Base-by-base conservation (phyloP, 2,888 invertebrate genomes). In the Agrotis segetum region DNA sequence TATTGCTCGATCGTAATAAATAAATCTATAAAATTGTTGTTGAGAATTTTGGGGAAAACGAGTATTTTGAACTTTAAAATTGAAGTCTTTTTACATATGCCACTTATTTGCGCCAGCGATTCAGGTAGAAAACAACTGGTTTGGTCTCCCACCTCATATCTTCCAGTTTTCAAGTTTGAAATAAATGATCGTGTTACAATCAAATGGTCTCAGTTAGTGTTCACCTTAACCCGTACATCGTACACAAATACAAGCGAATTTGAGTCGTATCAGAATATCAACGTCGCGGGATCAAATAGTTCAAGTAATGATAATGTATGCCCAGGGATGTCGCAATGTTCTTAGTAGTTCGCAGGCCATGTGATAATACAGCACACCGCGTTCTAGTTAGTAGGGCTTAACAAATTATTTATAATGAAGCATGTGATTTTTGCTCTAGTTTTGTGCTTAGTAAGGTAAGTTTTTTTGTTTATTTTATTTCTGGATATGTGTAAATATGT, bases 231-330 rank as follows among this genome's bases (percentile, higher is more conserved):
- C 16, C n/a, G 7, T 59, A 58, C 44, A 62, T 56, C 55, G 61
- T 62, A 63, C 47, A 72, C 34, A 67, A 70, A 80, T 67, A 62
- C 67, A 60, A 75, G 82, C 80, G 77, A 85, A 87, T 85, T 87
- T 85, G 69, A 81, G 62, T 29, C 44, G 11, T 82, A 78, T 82
- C 79, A 56, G 59, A 50, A 70, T 85, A 77, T 85, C 65, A 67
- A 81, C 79, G 65, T 82, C 67, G 77, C 67, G 90, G 89, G 93
- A 91, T 94, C 93, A 92, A 74, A 83, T 64, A 89, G 93, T 93
- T 94, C 93, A 93, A 85, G 82, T 85, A 52, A 47, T 19, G 93
- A 92, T 93, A 92, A 84, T 77, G 77, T 76, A 55, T 76, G 69
- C 69, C 67, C 67, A 74, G 73, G 66, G 74, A 81, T 71, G 72